Evolutionary conservation across 2,113 vertebrate genomes (phyloP).

Genomic region (Daphoenositta chrysoptera): DNA sequence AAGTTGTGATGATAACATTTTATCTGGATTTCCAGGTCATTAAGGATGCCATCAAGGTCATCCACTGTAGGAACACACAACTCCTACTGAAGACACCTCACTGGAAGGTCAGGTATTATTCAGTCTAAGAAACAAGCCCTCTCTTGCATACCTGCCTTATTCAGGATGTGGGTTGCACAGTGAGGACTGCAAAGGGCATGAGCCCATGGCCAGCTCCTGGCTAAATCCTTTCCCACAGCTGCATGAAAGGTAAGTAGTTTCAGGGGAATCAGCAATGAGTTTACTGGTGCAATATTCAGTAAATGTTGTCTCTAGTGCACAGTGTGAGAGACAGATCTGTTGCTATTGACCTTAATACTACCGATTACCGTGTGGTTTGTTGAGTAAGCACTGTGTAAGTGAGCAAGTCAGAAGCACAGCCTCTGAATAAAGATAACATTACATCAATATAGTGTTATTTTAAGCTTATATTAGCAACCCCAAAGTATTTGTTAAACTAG

Average conservation of each 20-base stretch:
- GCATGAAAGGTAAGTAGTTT: neutral
- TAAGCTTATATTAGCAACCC: neutral
- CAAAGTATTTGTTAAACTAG: neutral
- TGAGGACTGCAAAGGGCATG: neutral
- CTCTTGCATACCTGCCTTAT: neutral
- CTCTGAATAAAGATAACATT: conserved; percentile 14
- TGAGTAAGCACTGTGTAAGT: conserved; percentile 2
- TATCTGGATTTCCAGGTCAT: neutral
- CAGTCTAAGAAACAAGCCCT: neutral
- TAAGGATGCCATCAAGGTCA: neutral
- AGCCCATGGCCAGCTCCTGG: neutral
- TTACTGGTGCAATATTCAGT: neutral
- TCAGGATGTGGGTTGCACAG: neutral
- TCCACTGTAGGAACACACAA: neutral
- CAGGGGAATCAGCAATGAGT: neutral
- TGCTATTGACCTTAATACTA: neutral
- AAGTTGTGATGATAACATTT: neutral
- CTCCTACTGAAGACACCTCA: neutral
- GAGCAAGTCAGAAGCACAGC: neutral
- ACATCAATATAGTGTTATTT: neutral
- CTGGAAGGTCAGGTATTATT: neutral
- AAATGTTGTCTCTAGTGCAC: neutral
- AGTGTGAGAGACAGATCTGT: neutral
- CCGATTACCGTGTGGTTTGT: neutral
- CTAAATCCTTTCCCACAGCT: neutral